Evolutionary conservation across 92 coral and sea anemone genomes (phyloP).

Genomic region (Bergia sp.): DNA sequence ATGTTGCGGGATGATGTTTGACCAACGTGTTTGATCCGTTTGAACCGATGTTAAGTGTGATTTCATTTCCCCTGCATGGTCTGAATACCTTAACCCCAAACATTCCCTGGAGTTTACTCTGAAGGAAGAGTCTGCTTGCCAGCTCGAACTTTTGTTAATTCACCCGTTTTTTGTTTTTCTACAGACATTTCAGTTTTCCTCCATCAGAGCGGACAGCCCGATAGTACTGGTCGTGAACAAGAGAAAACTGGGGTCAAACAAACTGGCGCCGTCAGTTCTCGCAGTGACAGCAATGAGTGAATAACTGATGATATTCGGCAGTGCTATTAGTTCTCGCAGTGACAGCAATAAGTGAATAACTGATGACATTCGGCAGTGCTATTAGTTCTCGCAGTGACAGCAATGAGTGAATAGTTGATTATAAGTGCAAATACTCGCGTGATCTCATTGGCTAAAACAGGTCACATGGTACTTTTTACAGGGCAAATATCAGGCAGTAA

Average conservation of each 20-base stretch:
- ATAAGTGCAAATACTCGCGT: too few relatives aligned
- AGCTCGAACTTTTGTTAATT: too few relatives aligned
- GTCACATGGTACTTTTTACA: too few relatives aligned
- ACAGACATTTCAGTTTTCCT: slow-evolving; percentile 80
- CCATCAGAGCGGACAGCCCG: slow-evolving; percentile 93
- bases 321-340: slow-evolving; percentile 88
- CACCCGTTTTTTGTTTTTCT: neutral
- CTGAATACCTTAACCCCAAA: too few relatives aligned
- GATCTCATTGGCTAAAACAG: too few relatives aligned
- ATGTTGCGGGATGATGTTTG: too few relatives aligned
- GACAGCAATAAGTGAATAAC: slow-evolving; percentile 84
- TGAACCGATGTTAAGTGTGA: too few relatives aligned
- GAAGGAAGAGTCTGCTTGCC: too few relatives aligned
- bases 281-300: slow-evolving; percentile 91
- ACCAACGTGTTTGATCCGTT: too few relatives aligned
- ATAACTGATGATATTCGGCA: slow-evolving; percentile 31
- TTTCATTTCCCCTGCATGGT: too few relatives aligned
- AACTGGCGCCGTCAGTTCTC: slow-evolving; percentile 86
- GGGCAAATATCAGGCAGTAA: too few relatives aligned
- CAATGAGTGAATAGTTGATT: slow-evolving; percentile 77
- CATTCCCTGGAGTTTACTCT: neutral
- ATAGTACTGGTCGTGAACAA: slow-evolving; percentile 96
- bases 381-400: slow-evolving; percentile 78
- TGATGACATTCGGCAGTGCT: slow-evolving; percentile 50
- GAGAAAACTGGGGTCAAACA: slow-evolving; percentile 85